Percentiles rank a stretch among this genome's conserved stretches.
phyloP scores from a whole-genome alignment of 2,888 invertebrate genomes.

The Lithosia quadra region DNA sequence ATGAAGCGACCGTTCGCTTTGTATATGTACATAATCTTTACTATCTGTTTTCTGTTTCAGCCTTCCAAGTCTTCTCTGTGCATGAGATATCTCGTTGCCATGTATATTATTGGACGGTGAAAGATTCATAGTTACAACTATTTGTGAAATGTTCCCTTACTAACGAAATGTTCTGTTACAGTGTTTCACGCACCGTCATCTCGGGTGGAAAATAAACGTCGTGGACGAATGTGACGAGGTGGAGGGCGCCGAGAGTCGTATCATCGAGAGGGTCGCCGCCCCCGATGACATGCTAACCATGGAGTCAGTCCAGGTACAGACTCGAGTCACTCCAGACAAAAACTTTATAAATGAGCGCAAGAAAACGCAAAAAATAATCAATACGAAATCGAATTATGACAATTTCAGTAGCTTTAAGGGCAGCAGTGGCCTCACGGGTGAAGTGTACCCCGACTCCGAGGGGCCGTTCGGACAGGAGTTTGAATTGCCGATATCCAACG shows the following conservation, averaged over 20 bases:
- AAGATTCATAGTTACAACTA: constrained; percentile 44
- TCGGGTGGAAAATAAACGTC: constrained; percentile 98
- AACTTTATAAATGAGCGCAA: constrained; percentile 81
- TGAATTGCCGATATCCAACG: constrained; percentile 79
- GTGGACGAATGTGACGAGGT: constrained; percentile 91
- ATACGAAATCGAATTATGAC: constrained; percentile 82
- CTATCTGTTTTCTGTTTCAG: constrained; percentile 86
- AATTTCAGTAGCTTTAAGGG: constrained; percentile 81
- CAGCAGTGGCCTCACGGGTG: constrained; percentile 67
- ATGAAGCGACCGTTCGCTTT: constrained; percentile 40
- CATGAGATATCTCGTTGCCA: constrained; percentile 72
- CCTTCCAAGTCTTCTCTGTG: constrained; percentile 83
- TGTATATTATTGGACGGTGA: constrained; percentile 66
- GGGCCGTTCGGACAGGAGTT: constrained; percentile 72
- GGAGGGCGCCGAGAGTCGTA: constrained; percentile 85
- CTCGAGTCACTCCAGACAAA: constrained; percentile 88
- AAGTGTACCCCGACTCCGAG: constrained; percentile 61
- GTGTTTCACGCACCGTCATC: constrained; percentile 97
- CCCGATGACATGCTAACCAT: constrained; percentile 74
- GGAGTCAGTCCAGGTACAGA: constrained; percentile 89
- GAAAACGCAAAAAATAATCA: constrained; percentile 80
- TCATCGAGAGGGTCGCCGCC: constrained; percentile 75
- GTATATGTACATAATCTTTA: constrained; percentile 79
- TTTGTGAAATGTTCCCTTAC: neutral
- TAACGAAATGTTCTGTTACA: constrained; percentile 76